A percentile compares a stretch with the other conserved stretches of the same genome.
Evolutionary conservation across 2,888 invertebrate species (phyloP).

Genomic region (Syrista parreyssii): DNA sequence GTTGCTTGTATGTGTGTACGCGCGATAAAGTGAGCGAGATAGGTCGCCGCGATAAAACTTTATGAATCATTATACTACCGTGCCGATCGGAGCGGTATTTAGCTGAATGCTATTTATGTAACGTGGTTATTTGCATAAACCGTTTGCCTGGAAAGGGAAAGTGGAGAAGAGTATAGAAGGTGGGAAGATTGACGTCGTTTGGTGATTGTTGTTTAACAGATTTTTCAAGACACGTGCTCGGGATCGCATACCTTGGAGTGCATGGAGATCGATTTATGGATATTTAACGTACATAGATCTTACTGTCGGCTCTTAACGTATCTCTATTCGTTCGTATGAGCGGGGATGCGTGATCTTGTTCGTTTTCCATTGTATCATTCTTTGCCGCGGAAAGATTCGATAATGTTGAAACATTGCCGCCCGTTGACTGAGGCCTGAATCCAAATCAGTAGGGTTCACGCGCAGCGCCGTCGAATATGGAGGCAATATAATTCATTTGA

Average conservation of each 20-base stretch:
- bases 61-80: slow-evolving; percentile 3
- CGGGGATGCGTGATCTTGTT: not conserved
- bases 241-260: not conserved
- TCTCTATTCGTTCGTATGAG: not conserved
- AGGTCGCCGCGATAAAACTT: slow-evolving; percentile 1
- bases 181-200: not conserved
- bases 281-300: not conserved
- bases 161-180: not conserved
- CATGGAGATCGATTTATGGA: not conserved
- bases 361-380: not conserved
- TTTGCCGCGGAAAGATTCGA: not conserved
- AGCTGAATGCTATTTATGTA: not conserved
- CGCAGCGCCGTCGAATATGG: slow-evolving; percentile 11
- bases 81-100: not conserved
- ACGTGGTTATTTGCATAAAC: not conserved
- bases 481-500: slow-evolving; percentile 22
- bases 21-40: not conserved
- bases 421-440: not conserved
- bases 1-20: not conserved
- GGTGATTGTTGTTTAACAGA: not conserved
- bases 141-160: slow-evolving; percentile 7
- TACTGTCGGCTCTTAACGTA: not conserved
- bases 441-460: not conserved
- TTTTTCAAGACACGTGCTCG: not conserved
- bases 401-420: not conserved